A percentile compares a stretch with the other conserved stretches of the same genome.
Evolutionary conservation across 2,888 invertebrate genomes (phyloP).

Genomic region (Parochlus steinenii): DNA sequence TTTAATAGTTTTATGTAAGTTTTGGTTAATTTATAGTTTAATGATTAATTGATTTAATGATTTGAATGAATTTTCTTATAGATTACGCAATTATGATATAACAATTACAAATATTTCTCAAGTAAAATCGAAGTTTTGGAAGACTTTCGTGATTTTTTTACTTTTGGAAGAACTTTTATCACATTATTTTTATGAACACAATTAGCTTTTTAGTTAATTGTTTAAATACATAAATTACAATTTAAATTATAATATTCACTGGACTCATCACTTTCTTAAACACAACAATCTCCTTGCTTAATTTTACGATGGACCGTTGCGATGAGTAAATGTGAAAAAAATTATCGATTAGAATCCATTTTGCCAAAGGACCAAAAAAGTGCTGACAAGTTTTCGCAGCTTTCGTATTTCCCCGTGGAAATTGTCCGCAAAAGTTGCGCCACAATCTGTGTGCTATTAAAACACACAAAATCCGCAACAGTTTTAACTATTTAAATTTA

Average conservation of each 20-base stretch:
- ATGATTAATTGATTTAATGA: not conserved
- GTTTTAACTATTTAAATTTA: not conserved
- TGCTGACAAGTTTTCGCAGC: slow-evolving; percentile 1
- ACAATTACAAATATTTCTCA: slow-evolving; percentile 2
- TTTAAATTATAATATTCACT: not conserved
- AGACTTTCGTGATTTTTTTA: slow-evolving; percentile 12
- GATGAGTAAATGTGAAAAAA: no score
- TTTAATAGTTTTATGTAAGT: slow-evolving; percentile 11
- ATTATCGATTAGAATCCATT: slow-evolving; percentile 13
- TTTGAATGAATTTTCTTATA: slow-evolving; percentile 1
- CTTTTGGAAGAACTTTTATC: not conserved
- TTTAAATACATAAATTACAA: not conserved
- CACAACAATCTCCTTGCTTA: no score
- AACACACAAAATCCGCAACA: not conserved
- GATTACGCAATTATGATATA: not conserved
- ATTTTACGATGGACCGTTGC: slow-evolving; percentile 1
- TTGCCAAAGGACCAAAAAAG: slow-evolving; percentile 9
- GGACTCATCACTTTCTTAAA: no score
- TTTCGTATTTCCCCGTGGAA: slow-evolving; percentile 1
- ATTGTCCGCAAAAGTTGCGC: not conserved
- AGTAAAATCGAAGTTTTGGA: slow-evolving; percentile 7
- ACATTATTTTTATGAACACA: not conserved
- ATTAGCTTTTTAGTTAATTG: not conserved
- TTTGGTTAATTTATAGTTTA: not conserved
- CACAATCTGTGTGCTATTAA: not conserved